Evolutionary conservation across 2,113 vertebrate genomes (phyloP), one percentile per base, ranked within the genome.

Genomic region (Thomomys bottae): DNA sequence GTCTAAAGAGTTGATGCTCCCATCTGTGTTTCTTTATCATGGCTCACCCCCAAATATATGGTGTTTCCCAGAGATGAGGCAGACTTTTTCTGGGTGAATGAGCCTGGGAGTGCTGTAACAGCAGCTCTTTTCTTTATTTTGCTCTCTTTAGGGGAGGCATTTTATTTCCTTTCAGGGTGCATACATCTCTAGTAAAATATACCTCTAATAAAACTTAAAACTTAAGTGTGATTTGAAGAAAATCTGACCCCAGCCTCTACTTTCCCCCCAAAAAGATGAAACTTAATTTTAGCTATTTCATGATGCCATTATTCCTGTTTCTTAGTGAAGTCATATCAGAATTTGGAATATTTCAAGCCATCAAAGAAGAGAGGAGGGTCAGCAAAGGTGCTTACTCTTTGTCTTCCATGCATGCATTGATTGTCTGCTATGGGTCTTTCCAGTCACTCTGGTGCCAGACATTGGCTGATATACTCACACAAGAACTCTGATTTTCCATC

Each of bases 21-120:
- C 45, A 77, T 86, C 77, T 90, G n/a, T 84, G 20, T 76, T 71
- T 70, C 49, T 88, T 92, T 89, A 68, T 32, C 42, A 34, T 82
- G 71, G 75, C 28, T 93, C 42, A 81, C 75, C 30, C 67, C n/a
- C 24, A 70, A 79, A 76, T 84, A 45, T 10, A 38, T 40, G 45
- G 23, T 68, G 79, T 71, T 88, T 90, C 57, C 59, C 40, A 67
- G 54, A 83, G 63, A 36, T 63, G 42, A 45, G 45, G 45, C 72
- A 14, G 63, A 80, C 3, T 86, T 87, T 66, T 57, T 15, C 17
- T 32, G 9, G 10, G 28, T 71, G 36, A 63, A 45, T 26, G 38
- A 61, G 8, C 23, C 23, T 23, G 12, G 61, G 18, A 38, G 23
- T 42, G 9, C 18, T 64, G 7, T 75, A 20, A 79, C 12, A 54